These are phyloP conservation scores for Scleropages formosus DNA, from an alignment of 2,797 vertebrate species.

Conservation along the genomic window DNA sequence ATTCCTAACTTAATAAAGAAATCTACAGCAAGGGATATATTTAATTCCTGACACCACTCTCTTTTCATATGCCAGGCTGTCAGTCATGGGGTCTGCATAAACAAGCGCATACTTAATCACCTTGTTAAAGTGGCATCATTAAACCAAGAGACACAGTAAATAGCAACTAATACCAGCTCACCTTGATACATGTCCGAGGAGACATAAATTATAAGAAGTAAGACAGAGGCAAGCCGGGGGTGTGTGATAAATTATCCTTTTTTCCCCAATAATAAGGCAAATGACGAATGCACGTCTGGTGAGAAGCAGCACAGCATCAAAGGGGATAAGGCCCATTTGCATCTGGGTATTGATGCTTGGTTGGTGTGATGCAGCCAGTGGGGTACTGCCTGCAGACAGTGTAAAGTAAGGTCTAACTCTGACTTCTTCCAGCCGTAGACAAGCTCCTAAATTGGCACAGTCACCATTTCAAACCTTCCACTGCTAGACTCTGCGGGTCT, in stretches of 20 bases:
- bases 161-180: constrained; percentile 57
- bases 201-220: constrained; percentile 71
- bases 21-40: constrained; percentile 54
- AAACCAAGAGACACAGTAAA: constrained; percentile 54
- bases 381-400: constrained; percentile 1
- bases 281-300: not conserved
- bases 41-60: constrained; percentile 57
- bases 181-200: constrained; percentile 75
- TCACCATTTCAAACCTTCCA: constrained; percentile 33
- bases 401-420: not conserved
- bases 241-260: constrained; percentile 41
- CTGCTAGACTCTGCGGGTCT: not conserved
- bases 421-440: constrained; percentile 16
- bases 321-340: not conserved
- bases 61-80: constrained; percentile 53
- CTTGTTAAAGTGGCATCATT: constrained; percentile 61
- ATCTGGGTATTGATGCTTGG: not conserved
- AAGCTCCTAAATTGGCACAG: constrained; percentile 39
- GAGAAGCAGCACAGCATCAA: not conserved
- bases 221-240: constrained; percentile 11
- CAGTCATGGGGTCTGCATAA: constrained; percentile 58
- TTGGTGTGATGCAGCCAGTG: too few species aligned
- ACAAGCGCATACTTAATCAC: constrained; percentile 59
- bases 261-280: constrained; percentile 43
- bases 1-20: constrained; percentile 51